Evolutionary conservation across 2,888 invertebrate genomes (phyloP).

Genomic region (Camptogramma bilineatum): DNA sequence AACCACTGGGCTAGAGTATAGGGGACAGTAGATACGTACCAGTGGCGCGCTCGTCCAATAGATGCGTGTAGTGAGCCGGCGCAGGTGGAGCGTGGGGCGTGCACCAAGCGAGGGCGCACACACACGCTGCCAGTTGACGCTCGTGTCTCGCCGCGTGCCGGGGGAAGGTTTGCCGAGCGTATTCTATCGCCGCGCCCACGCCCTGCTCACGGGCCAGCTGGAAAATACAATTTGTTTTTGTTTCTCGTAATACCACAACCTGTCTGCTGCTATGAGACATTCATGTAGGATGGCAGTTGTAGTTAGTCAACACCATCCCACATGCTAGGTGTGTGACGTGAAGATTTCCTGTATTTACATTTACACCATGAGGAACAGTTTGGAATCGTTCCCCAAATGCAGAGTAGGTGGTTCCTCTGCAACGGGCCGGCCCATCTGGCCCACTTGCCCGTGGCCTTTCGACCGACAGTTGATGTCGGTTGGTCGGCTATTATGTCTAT

Average conservation of each 20-base stretch:
- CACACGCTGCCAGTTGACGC: constrained; percentile 74
- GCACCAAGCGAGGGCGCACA: constrained; percentile 81
- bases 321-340: too few relatives aligned
- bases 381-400: too few relatives aligned
- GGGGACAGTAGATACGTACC: constrained; percentile 46
- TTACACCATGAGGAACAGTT: too few relatives aligned
- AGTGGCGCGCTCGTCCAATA: constrained; percentile 67
- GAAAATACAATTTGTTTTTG: not conserved
- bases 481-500: too few relatives aligned
- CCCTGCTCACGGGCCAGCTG: constrained; percentile 77
- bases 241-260: not conserved
- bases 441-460: too few relatives aligned
- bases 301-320: too few relatives aligned
- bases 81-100: constrained; percentile 65
- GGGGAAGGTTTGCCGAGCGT: constrained; percentile 94
- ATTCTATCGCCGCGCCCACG: constrained; percentile 93
- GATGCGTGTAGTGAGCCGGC: constrained; percentile 64
- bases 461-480: too few relatives aligned
- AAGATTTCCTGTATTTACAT: too few relatives aligned
- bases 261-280: too few relatives aligned
- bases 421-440: too few relatives aligned
- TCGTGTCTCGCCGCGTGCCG: constrained; percentile 83
- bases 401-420: too few relatives aligned
- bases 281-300: too few relatives aligned
- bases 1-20: not conserved